Evolutionary conservation across 2,797 vertebrate species (phyloP).

Genomic region (Chelon auratus): DNA sequence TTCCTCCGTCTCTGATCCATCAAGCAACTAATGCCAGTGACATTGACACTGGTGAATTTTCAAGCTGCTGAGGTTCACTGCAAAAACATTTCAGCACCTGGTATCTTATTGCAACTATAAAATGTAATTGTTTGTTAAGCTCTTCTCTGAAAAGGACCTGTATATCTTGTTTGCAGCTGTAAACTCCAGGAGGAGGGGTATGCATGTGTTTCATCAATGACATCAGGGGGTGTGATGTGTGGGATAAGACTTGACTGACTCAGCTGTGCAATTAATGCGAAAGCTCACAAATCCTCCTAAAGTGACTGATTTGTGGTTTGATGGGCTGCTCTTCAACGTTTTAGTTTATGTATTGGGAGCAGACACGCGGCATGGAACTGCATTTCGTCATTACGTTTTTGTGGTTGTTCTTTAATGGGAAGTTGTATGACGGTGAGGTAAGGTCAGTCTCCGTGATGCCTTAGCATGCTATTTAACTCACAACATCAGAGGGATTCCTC

Average conservation of each 20-base stretch:
- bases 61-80: slow-evolving; percentile 15
- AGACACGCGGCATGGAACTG: slow-evolving; percentile 11
- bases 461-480: slow-evolving; percentile 53
- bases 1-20: slow-evolving; percentile 50
- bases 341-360: slow-evolving; percentile 7
- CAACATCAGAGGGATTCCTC: slow-evolving; percentile 51
- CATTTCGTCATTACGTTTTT: slow-evolving; percentile 2
- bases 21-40: slow-evolving; percentile 42
- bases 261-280: background rate
- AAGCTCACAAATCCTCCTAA: background rate
- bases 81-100: slow-evolving; percentile 4
- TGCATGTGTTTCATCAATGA: slow-evolving; percentile 28
- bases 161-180: slow-evolving; percentile 20
- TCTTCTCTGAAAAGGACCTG: slow-evolving; percentile 4
- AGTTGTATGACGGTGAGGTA: slow-evolving; percentile 40
- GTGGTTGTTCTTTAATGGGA: slow-evolving; percentile 28
- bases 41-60: slow-evolving; percentile 49
- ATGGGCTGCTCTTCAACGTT: background rate
- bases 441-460: slow-evolving; percentile 26
- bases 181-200: slow-evolving; percentile 2
- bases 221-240: slow-evolving; percentile 9
- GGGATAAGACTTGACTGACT: slow-evolving; percentile 10
- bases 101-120: background rate
- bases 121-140: background rate
- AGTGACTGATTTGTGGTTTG: background rate